Evolutionary conservation across 2,113 vertebrate genomes (phyloP), one percentile per base, ranked within the genome.

Genomic region (Speoplatyrhinus poulsoni): DNA sequence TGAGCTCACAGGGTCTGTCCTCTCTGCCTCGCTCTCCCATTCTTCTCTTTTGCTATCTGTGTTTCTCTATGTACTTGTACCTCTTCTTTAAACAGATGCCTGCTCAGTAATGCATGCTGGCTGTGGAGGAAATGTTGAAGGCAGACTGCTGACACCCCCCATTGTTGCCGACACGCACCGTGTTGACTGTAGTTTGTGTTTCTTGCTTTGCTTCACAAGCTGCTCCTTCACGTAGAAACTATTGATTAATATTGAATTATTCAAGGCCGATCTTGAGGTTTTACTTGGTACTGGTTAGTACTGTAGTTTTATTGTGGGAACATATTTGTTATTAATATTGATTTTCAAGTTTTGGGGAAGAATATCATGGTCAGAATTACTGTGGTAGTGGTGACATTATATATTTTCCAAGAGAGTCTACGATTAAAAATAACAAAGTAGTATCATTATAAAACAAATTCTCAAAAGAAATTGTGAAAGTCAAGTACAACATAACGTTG

Each of bases 51-150:
- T 16, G 47, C 48, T 52, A 6, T 64, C 33, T 46, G 4, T 46
- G n/a, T 17, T 50, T 60, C 48, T 55, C 0, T 33, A 36, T 82
- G 72, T 88, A 19, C n/a, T 9, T 82, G 66, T 83, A 75, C 55
- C 61, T 77, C 61, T 82, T 46, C 57, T 89, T 87, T 81, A 88
- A 88, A 87, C 80, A 65, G n/a, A 73, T 46, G 70, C 64, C 79
- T 65, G 61, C 76, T 50, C 61, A 65, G 68, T 74, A 80, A 82
- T 85, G 76, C 76, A 81, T 81, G 75, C 61, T 62, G 74, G 74
- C 67, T 77, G 71, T 62, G 72, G 72, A 83, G 71, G 54, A 12
- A 56, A 74, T 70, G 73, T 75, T 70, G 73, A 83, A 86, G 83
- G 76, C 75, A 71, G 72, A 70, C 54, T 67, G 79, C 79, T 71